A percentile compares a stretch with the other conserved stretches of the same genome.
Evolutionary conservation across 1,140 invertebrate genomes (phyloP).

Genomic region (Patella vulgata): DNA sequence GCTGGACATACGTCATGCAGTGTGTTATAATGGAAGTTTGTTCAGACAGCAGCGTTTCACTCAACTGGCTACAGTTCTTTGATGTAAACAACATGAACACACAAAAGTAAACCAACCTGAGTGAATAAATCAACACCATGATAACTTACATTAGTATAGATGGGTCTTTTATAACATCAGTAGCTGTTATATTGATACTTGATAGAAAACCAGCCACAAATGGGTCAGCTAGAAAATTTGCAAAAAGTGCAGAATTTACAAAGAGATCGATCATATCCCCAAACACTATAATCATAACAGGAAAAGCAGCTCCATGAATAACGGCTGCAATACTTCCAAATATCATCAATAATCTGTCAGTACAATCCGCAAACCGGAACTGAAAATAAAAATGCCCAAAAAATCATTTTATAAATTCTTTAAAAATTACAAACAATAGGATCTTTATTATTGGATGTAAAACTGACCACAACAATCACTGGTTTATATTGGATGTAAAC

Average conservation of each 20-base stretch:
- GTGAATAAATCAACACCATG: background rate
- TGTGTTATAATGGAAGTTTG: too few relatives aligned
- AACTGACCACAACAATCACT: background rate
- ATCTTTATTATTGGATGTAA: background rate
- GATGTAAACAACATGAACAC: too few relatives aligned
- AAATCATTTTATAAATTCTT: background rate
- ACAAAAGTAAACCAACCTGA: background rate
- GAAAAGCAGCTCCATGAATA: constrained; percentile 55
- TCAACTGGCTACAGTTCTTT: too few relatives aligned
- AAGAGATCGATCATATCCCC: constrained; percentile 63
- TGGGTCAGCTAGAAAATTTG: constrained; percentile 13
- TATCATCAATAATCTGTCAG: constrained; percentile 59
- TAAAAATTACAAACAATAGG: background rate
- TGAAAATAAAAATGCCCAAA: constrained; percentile 46
- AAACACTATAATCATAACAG: constrained; percentile 65
- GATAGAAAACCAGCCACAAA: constrained; percentile 19
- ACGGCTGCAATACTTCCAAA: constrained; percentile 51
- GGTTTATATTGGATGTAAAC: background rate
- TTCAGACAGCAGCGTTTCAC: too few relatives aligned
- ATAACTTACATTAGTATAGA: constrained; percentile 37
- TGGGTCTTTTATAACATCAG: constrained; percentile 23
- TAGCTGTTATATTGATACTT: constrained; percentile 16
- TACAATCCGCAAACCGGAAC: constrained; percentile 59
- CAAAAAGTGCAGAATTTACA: constrained; percentile 38
- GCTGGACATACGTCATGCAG: too few relatives aligned